These are phyloP conservation scores for Trogon melanurus DNA, from an alignment of 2,113 vertebrate species.

Conservation along the genomic window DNA sequence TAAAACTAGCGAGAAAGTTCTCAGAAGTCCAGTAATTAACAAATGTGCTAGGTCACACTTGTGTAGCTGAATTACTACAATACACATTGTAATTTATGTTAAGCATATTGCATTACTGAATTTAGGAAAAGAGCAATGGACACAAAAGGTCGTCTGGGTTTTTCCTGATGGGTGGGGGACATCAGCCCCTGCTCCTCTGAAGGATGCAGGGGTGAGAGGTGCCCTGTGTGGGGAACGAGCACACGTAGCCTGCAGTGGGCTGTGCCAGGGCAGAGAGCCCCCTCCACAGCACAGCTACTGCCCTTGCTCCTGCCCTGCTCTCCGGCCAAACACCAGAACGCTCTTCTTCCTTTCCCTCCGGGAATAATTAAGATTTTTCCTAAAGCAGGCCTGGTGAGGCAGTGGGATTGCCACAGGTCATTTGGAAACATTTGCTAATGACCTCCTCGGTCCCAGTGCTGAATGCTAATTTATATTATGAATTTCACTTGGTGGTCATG, in stretches of 20 bases:
- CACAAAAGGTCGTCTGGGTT: accelerated
- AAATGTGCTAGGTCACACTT: neutral
- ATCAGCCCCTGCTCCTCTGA: neutral
- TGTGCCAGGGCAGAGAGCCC: accelerated
- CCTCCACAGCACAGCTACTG: neutral
- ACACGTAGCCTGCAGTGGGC: accelerated
- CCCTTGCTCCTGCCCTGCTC: neutral
- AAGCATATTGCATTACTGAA: neutral
- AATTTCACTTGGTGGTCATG: neutral
- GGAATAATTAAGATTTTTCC: constrained; percentile 24
- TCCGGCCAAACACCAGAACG: neutral
- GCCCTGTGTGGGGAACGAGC: neutral
- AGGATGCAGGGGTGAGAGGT: neutral
- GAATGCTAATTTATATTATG: constrained; percentile 27
- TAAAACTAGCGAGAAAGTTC: neutral
- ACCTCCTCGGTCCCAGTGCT: neutral
- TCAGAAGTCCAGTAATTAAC: neutral
- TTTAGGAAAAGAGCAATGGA: neutral
- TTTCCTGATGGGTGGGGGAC: neutral
- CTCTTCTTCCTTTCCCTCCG: neutral
- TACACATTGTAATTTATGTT: neutral
- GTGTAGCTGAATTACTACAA: neutral
- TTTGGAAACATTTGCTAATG: constrained; percentile 36
- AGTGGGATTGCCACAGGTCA: neutral
- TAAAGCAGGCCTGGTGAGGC: neutral